Percentiles rank a stretch among this genome's conserved stretches.
These are phyloP conservation scores for Xestia xanthographa DNA, from an alignment of 2,888 invertebrate species.

Conservation along the genomic window DNA sequence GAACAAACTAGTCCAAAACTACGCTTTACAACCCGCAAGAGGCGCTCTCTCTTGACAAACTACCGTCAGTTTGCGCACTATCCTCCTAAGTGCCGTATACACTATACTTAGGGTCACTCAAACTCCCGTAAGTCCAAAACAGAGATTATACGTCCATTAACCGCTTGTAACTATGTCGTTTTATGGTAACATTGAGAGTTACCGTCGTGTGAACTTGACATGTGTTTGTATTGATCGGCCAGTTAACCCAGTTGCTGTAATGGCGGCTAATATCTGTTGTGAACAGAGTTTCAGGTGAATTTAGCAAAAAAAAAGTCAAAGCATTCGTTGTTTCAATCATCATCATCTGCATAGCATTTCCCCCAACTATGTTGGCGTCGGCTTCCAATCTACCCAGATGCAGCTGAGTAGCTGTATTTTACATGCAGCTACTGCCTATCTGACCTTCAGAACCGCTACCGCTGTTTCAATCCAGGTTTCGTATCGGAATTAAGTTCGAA, in stretches of 20 bases:
- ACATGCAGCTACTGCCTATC: not conserved
- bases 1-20: conserved; percentile 5
- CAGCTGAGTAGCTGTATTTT: not conserved
- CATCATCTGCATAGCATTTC: not conserved
- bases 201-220: conserved; percentile 59
- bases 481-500: not conserved
- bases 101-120: conserved; percentile 36
- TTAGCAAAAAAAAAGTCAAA: not conserved
- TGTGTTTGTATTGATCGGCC: conserved; percentile 49
- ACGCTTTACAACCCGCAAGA: conserved; percentile 19
- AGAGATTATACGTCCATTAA: conserved; percentile 49
- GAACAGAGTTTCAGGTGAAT: not conserved
- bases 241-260: conserved; percentile 36
- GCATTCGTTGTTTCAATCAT: not conserved
- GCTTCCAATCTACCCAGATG: not conserved
- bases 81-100: conserved; percentile 45
- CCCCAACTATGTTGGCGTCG: not conserved
- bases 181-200: conserved; percentile 41
- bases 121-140: conserved; percentile 30
- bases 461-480: not conserved
- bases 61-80: conserved; percentile 36
- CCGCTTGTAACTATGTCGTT: conserved; percentile 41
- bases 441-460: not conserved
- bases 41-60: conserved; percentile 30
- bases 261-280: conserved; percentile 13